These are phyloP conservation scores for Protonibea diacanthus DNA, from an alignment of 2,797 vertebrate species.

Conservation along the genomic window DNA sequence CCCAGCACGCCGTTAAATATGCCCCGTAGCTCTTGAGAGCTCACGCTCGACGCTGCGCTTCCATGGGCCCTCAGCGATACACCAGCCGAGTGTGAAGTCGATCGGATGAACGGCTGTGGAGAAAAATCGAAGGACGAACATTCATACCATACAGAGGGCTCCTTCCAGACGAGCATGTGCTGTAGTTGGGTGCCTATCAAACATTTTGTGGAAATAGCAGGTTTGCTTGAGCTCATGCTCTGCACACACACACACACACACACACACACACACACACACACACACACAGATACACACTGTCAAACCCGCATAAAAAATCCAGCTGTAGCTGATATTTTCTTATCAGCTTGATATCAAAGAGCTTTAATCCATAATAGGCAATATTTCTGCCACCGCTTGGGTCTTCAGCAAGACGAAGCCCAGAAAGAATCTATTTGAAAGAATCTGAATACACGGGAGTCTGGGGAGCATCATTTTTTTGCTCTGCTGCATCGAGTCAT, in stretches of 20 bases:
- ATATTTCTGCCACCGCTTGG: conserved; percentile 9
- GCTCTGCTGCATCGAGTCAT: conserved; percentile 80
- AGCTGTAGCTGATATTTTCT: conserved; percentile 29
- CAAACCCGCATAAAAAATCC: background rate
- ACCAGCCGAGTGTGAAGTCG: too few species aligned
- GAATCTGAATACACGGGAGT: conserved; percentile 72
- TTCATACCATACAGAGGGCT: too few species aligned
- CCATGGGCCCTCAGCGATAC: too few species aligned
- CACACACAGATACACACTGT: background rate
- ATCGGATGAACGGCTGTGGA: too few species aligned
- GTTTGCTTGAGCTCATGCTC: too few species aligned
- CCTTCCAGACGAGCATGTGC: background rate
- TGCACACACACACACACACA: background rate
- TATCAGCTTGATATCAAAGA: conserved; percentile 47
- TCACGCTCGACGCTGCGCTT: too few species aligned
- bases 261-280: background rate
- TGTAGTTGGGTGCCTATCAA: conserved; percentile 1
- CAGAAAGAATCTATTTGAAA: conserved; percentile 68
- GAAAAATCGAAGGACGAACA: too few species aligned
- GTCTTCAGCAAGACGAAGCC: conserved; percentile 17
- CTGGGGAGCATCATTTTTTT: conserved; percentile 77
- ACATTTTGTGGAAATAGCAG: background rate
- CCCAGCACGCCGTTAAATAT: too few species aligned
- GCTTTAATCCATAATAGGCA: conserved; percentile 48
- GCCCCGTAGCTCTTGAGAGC: too few species aligned